phyloP scores from a whole-genome alignment of 2,797 vertebrate species.

The Anisognathus igniventris region DNA sequence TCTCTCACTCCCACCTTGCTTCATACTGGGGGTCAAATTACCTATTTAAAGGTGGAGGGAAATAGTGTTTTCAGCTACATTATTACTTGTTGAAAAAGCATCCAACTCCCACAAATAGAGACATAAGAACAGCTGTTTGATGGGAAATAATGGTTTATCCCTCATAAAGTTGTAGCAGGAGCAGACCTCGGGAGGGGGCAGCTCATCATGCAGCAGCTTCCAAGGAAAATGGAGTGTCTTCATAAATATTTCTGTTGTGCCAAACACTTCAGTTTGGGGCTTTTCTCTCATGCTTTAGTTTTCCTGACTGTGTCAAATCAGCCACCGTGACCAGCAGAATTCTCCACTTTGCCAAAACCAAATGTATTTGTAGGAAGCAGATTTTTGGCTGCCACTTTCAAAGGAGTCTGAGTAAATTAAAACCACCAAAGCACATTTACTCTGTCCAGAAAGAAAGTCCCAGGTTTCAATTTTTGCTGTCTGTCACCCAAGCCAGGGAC shows the following conservation, averaged over 20 bases:
- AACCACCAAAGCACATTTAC: background rate
- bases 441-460: background rate
- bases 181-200: fast-evolving
- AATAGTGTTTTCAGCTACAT: background rate
- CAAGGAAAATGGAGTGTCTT: background rate
- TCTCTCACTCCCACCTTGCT: background rate
- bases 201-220: background rate
- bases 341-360: background rate
- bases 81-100: background rate
- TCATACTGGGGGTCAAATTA: background rate
- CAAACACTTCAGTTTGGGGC: background rate
- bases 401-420: slow-evolving; percentile 22
- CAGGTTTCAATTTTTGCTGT: background rate
- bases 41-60: background rate
- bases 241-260: background rate
- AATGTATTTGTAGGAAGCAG: background rate
- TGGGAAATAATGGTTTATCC: background rate
- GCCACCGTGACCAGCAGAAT: background rate
- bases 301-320: background rate
- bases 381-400: background rate
- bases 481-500: background rate
- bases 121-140: fast-evolving
- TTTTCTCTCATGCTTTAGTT: background rate
- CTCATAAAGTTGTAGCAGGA: background rate
- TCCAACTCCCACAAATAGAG: background rate